Evolutionary conservation across 1,140 invertebrate species (phyloP).

Genomic region (Drosophila orena): DNA sequence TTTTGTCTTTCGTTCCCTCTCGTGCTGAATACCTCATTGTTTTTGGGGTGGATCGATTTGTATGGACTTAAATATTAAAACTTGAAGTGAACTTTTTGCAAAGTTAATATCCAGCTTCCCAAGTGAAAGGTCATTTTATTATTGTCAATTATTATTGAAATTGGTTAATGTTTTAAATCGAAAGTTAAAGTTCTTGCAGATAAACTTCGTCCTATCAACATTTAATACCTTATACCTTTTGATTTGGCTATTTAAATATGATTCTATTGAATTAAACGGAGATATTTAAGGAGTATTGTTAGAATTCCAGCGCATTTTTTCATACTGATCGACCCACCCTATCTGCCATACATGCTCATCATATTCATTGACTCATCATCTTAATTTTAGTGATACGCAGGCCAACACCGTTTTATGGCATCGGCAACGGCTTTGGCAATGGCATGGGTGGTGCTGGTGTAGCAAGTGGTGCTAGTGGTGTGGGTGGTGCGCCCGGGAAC

Average conservation of each 20-base stretch:
- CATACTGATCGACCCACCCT: conserved; percentile 21
- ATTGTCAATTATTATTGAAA: no score
- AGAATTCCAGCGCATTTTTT: not conserved
- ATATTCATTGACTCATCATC: conserved; percentile 84
- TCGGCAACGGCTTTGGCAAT: conserved; percentile 59
- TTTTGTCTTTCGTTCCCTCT: conserved; percentile 11
- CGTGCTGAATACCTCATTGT: conserved; percentile 11
- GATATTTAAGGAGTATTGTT: not conserved
- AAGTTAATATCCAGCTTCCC: no score
- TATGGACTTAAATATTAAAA: not conserved
- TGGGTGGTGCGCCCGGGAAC: conserved; percentile 3
- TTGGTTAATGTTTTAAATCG: no score
- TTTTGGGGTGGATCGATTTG: conserved; percentile 7
- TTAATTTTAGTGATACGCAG: conserved; percentile 85
- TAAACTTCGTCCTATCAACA: no score
- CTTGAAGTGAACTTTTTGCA: no score
- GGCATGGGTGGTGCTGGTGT: conserved; percentile 47
- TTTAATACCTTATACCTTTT: not conserved
- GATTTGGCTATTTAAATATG: not conserved
- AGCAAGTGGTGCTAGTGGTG: not conserved
- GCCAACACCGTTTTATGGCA: conserved; percentile 76
- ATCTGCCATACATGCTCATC: conserved; percentile 57
- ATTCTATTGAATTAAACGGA: not conserved
- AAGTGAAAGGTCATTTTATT: no score
- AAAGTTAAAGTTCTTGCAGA: no score